Conservation (phyloP, 2,888 invertebrate species). For the Tortrix viridana region DNA sequence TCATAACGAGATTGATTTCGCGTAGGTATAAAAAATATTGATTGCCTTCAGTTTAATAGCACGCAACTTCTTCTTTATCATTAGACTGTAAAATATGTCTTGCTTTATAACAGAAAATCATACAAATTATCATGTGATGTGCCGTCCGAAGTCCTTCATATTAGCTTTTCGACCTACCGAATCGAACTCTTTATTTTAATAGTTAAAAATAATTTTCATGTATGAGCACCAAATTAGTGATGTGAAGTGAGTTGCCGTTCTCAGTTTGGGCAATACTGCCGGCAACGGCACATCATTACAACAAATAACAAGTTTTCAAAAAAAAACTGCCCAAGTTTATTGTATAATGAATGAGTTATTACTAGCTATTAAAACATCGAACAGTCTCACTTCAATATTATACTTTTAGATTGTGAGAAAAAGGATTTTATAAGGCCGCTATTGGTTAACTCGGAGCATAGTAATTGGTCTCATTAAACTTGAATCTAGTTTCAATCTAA, state of each 20-base stretch:
- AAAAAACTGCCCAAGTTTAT: constrained; percentile 21
- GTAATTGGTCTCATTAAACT: constrained; percentile 60
- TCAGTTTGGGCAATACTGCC: no score
- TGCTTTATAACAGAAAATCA: no score
- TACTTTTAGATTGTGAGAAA: constrained; percentile 30
- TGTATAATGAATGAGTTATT: constrained; percentile 25
- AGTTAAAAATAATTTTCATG: background rate
- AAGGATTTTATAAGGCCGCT: constrained; percentile 37
- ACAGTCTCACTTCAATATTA: constrained; percentile 26
- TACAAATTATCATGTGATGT: no score
- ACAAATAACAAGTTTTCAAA: constrained; percentile 9
- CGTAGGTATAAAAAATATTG: constrained; percentile 12
- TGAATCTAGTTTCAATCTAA: constrained; percentile 57
- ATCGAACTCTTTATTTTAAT: no score
- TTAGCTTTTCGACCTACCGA: background rate
- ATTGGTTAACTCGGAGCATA: constrained; percentile 45
- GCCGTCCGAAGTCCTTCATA: background rate
- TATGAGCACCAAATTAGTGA: no score
- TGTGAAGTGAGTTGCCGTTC: no score
- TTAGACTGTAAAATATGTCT: no score
- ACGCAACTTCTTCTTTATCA: background rate
- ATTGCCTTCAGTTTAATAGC: constrained; percentile 7
- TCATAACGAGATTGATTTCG: constrained; percentile 43
- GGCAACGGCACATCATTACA: no score
- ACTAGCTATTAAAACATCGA: constrained; percentile 31